Percentiles rank a stretch among this genome's conserved stretches.
Evolutionary conservation across 2,797 vertebrate genomes (phyloP).

Genomic region (Pseudochaenichthys georgianus): DNA sequence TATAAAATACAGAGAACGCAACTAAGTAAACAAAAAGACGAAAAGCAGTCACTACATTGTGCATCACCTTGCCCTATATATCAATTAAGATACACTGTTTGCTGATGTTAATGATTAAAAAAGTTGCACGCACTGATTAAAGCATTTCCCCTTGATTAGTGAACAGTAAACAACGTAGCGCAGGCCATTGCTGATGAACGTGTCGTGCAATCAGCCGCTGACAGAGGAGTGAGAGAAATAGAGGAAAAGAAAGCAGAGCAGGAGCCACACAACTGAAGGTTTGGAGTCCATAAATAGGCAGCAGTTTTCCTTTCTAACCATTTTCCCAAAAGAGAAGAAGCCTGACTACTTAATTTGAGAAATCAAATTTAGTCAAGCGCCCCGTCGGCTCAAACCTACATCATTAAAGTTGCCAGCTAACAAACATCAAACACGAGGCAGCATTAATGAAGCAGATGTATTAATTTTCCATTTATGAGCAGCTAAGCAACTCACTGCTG

Average conservation of each 20-base stretch:
- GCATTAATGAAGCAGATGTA: conserved; percentile 97
- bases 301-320: conserved; percentile 80
- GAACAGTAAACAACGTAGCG: conserved; percentile 84
- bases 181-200: conserved; percentile 82
- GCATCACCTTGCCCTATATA: conserved; percentile 73
- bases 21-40: no score
- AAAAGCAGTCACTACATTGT: no score
- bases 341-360: conserved; percentile 91
- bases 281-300: conserved; percentile 89
- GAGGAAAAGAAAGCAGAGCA: conserved; percentile 47
- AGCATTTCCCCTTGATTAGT: conserved; percentile 90
- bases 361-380: conserved; percentile 90
- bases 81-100: conserved; percentile 87
- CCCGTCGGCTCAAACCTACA: conserved; percentile 89
- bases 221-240: conserved; percentile 65
- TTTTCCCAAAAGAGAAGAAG: conserved; percentile 88
- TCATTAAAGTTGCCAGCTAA: conserved; percentile 95
- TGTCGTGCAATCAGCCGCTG: conserved; percentile 79
- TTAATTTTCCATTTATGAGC: conserved; percentile 97
- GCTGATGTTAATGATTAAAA: conserved; percentile 87
- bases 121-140: conserved; percentile 89
- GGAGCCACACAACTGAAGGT: conserved; percentile 80
- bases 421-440: conserved; percentile 92
- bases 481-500: conserved; percentile 90
- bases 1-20: no score